phyloP scores from a whole-genome alignment of 1,140 invertebrate genomes.

The Drosophila oshimai region DNA sequence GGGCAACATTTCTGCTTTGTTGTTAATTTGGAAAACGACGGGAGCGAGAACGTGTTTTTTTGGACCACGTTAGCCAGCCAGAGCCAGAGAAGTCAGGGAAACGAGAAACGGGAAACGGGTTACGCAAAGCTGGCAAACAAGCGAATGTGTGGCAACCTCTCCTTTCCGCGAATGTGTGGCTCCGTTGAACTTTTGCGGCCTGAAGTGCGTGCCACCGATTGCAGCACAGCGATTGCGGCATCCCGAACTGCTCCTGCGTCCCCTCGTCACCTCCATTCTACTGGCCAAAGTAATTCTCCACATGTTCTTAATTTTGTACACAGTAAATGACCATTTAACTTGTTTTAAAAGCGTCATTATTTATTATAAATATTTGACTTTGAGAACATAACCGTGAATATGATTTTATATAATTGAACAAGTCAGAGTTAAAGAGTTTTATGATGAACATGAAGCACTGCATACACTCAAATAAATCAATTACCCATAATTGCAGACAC shows the following conservation, averaged over 20 bases:
- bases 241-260: not conserved
- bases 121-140: conserved; percentile 26
- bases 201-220: conserved; percentile 19
- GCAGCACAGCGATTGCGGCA: conserved; percentile 25
- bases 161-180: conserved; percentile 7
- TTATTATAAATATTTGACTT: no score
- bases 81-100: conserved; percentile 11
- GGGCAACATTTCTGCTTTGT: conserved; percentile 41
- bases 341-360: no score
- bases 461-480: no score
- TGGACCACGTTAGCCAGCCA: conserved; percentile 1
- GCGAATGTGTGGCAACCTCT: conserved; percentile 36
- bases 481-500: no score
- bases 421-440: no score
- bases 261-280: not conserved
- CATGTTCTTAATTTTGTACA: not conserved
- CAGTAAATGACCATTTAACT: no score
- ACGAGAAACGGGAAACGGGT: conserved; percentile 42
- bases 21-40: conserved; percentile 50
- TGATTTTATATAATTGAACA: no score
- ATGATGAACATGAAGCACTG: no score
- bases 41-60: conserved; percentile 53
- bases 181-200: conserved; percentile 24
- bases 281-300: not conserved
- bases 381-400: no score